These are phyloP conservation scores for Sebastolobus altivelis DNA, from an alignment of 2,797 vertebrate species.

Conservation along the genomic window DNA sequence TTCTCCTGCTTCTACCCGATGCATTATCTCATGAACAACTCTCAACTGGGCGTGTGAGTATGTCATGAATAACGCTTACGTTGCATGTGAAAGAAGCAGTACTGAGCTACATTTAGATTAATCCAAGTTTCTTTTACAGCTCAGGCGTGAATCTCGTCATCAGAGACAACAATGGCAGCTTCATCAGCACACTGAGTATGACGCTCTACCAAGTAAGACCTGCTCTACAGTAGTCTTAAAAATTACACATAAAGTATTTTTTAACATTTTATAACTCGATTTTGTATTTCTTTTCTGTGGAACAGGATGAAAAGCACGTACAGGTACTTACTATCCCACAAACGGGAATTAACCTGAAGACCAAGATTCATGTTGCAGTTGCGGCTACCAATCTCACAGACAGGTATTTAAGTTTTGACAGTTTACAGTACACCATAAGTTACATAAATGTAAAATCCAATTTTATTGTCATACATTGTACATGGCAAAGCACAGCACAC, in stretches of 20 bases:
- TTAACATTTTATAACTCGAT: neutral
- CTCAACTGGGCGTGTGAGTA: constrained; percentile 83
- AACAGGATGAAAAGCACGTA: constrained; percentile 61
- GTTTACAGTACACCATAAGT: neutral
- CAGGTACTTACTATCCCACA: constrained; percentile 65
- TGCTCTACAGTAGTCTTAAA: neutral
- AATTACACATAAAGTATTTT: neutral
- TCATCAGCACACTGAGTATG: constrained; percentile 83
- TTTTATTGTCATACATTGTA: no score
- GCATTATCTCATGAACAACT: constrained; percentile 86
- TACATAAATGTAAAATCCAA: neutral
- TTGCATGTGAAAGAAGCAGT: neutral
- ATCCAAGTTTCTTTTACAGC: constrained; percentile 55
- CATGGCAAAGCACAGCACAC: no score
- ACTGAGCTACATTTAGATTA: neutral
- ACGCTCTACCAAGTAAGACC: constrained; percentile 76
- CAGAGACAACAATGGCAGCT: constrained; percentile 82
- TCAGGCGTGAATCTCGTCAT: constrained; percentile 79
- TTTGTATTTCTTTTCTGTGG: constrained; percentile 13
- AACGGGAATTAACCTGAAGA: constrained; percentile 81
- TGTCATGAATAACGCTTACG: neutral
- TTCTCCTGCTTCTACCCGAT: constrained; percentile 86
- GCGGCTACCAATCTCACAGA: constrained; percentile 81
- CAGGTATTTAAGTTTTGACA: constrained; percentile 58
- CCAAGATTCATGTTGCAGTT: constrained; percentile 83